Conservation (phyloP, 2,888 invertebrate genomes). For the Troilus luridus region DNA sequence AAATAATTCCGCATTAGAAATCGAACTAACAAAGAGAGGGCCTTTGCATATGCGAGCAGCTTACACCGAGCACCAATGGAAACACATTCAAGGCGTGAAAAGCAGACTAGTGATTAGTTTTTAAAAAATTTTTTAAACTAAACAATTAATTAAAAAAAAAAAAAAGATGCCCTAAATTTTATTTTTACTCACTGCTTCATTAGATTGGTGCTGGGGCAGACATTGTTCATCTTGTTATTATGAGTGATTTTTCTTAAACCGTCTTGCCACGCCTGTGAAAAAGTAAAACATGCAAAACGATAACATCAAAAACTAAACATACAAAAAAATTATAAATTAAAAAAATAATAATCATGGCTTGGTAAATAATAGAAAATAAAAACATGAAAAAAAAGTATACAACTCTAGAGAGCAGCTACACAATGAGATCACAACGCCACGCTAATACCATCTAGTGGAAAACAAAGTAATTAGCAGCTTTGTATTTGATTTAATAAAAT, state of each 20-base stretch:
- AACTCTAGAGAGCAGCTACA: no score
- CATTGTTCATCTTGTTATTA: constrained; percentile 96
- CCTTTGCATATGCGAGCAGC: constrained; percentile 8
- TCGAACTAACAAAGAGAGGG: not conserved
- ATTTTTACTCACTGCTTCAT: constrained; percentile 95
- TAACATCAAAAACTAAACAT: constrained; percentile 61
- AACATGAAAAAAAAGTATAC: constrained; percentile 10
- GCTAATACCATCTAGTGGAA: no score
- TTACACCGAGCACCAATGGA: constrained; percentile 52
- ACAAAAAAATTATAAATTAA: constrained; percentile 62
- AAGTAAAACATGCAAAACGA: constrained; percentile 69
- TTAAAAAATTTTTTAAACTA: not conserved
- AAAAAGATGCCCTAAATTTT: constrained; percentile 38
- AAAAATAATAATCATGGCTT: constrained; percentile 53
- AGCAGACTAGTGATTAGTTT: constrained; percentile 54
- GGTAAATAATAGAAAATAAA: constrained; percentile 51
- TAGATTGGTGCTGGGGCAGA: constrained; percentile 93
- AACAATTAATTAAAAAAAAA: not conserved
- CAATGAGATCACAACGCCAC: no score
- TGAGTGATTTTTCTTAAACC: constrained; percentile 91
- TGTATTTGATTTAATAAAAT: no score
- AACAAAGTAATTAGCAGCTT: no score
- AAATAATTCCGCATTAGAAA: not conserved
- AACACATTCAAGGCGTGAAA: constrained; percentile 56
- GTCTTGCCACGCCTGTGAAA: constrained; percentile 89